phyloP scores from a whole-genome alignment of 2,113 vertebrate species.

The Helogale parvula region DNA sequence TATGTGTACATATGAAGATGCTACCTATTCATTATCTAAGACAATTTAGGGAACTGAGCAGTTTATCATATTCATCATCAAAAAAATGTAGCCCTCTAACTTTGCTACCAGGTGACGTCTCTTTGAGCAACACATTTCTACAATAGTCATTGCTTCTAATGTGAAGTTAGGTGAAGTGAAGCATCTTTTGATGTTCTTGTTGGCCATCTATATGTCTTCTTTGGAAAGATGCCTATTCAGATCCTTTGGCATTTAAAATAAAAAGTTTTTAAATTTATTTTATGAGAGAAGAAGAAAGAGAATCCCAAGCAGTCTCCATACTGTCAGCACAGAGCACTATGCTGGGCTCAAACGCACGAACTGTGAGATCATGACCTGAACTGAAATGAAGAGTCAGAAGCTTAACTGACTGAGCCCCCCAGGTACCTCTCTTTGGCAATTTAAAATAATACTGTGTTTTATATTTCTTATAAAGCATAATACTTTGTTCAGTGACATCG shows the following conservation, averaged over 20 bases:
- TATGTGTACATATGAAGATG: not conserved
- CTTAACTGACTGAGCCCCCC: too few species aligned
- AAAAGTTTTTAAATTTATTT: too few species aligned
- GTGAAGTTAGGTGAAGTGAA: not conserved
- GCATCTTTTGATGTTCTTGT: not conserved
- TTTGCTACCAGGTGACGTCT: not conserved
- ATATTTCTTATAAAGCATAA: not conserved
- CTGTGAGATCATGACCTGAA: too few species aligned
- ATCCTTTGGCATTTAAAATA: not conserved
- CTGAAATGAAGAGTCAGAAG: too few species aligned
- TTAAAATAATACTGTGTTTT: not conserved
- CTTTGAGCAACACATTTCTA: not conserved
- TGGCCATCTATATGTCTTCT: not conserved
- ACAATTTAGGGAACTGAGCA: not conserved
- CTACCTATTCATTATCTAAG: not conserved
- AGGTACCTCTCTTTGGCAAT: not conserved
- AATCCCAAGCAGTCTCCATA: too few species aligned
- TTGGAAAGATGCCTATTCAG: not conserved
- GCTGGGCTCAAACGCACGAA: too few species aligned
- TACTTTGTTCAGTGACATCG: not conserved
- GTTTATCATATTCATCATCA: not conserved
- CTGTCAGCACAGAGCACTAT: too few species aligned
- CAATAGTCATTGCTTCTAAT: not conserved
- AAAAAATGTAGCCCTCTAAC: not conserved
- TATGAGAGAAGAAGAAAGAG: too few species aligned